Evolutionary conservation across 2,113 vertebrate genomes (phyloP), one percentile per base, ranked within the genome.

Genomic region (Emydura subglobosa): DNA sequence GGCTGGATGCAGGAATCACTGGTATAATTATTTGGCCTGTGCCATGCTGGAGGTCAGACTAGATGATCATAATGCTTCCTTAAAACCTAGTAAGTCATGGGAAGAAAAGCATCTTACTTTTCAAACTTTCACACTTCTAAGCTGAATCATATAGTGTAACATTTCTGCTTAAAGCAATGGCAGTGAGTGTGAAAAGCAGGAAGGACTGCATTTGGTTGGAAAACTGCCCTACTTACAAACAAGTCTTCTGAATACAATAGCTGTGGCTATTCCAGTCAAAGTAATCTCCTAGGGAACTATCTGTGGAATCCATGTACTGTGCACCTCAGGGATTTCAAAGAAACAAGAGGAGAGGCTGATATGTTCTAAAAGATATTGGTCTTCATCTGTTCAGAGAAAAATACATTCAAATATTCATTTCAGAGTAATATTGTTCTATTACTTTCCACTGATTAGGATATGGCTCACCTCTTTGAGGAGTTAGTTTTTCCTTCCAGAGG

Each of bases 51-150:
- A n/a, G 79, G 7, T 22, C 25, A 7, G 1, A 10, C 34, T 57
- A 79, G 42, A 51, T 1, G 0, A 54, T 10, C 51, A 68, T 2
- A 0, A 0, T 2, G 49, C 39, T 31, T 22, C 13, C 1, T 0
- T 21, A 25, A 6, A 50, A 89, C 42, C 14, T 21, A 44, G 51
- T 2, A 82, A 55, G 65, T 29, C 3, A 1, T 44, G 49, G 19
- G 25, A 16, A 91, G 42, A 85, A 68, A 78, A 76, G 21, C 5
- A 51, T 81, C 44, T 14, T 84, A 3, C 1, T 42, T 82, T 86
- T 80, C 86, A 61, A 78, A 82, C 22, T 51, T 93, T 34, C 13
- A 55, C 47, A 7, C 8, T 82, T 12, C 55, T 83, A 85, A 79
- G 12, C 7, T 34, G 3, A 80, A 95, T 61, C 0, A 0, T 42